Evolutionary conservation across 2,888 invertebrate genomes (phyloP), one percentile per base, ranked within the genome.

Genomic region (Ditula angustiorana): DNA sequence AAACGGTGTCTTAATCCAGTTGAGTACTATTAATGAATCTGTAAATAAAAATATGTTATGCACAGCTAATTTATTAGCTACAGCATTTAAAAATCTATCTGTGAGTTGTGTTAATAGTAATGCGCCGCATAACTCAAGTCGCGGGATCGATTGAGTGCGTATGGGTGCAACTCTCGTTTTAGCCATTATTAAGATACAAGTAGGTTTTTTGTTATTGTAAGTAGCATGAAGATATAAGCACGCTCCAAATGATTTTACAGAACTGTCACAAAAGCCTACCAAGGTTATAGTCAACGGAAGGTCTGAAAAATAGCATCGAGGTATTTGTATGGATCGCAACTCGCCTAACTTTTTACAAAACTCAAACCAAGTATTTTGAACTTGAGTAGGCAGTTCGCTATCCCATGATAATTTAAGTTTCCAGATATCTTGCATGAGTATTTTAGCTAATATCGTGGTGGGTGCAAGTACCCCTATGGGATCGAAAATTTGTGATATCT

Each of bases 1-100:
- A n/a, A n/a, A 65, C 24, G 65, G 65, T 21, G 58, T 55, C 33
- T 59, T 65, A 19, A 68, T 65, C 68, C 68, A 68, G 57, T 26
- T 23, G 3, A 68, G 21, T n/a, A 68, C 59, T 33, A 66, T 60
- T 11, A 33, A 46, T 11, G 66, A 68, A 24, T 66, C 66, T 30
- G 59, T 56, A 57, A 62, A 66, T 30, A 62, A 28, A 24, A 41
- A 55, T 10, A 49, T 59, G 2, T 37, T 44, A 57, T 61, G 13
- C 2, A 64, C 24, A 11, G 49, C 30, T 8, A 62, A 21, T 23
- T 59, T 60, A 5, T 49, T 41, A n/a, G n/a, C n/a, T 24, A 44
- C 11, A 13, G 55, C n/a, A 50, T 24, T 59, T 0, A 26, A 7
- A 2, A 56, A 2, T 47, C 21, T 47, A 13, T 19, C 7, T 13